Evolutionary conservation across 2,888 invertebrate genomes (phyloP).

Genomic region (Stenolophus ochropezus): DNA sequence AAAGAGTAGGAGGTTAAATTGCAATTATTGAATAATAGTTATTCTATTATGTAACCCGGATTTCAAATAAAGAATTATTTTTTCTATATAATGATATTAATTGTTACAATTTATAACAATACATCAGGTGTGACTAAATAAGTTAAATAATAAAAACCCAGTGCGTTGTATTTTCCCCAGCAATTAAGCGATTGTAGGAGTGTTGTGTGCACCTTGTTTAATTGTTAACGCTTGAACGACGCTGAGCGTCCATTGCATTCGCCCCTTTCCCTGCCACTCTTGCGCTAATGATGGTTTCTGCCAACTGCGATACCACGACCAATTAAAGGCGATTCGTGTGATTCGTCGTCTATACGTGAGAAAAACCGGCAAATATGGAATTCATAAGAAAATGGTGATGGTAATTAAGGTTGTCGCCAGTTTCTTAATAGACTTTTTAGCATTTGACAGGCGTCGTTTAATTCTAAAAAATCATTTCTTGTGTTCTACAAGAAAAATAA

Average conservation of each 20-base stretch:
- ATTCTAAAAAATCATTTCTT: too few species aligned
- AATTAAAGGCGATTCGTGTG: constrained; percentile 25
- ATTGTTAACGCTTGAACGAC: constrained; percentile 35
- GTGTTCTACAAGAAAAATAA: too few species aligned
- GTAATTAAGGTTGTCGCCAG: neutral
- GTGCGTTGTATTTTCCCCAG: neutral
- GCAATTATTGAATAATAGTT: too few species aligned
- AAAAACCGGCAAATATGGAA: neutral
- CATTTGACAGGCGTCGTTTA: neutral
- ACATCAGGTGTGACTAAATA: neutral
- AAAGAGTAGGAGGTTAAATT: too few species aligned
- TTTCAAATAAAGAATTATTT: too few species aligned
- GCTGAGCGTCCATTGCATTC: neutral
- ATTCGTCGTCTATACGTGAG: neutral
- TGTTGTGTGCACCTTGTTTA: constrained; percentile 1
- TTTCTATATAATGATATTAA: too few species aligned
- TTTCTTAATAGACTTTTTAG: neutral
- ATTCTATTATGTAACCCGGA: too few species aligned
- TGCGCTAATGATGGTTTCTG: constrained; percentile 28
- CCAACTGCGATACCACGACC: constrained; percentile 26
- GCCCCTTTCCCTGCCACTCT: neutral
- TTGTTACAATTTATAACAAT: neutral
- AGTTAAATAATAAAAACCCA: neutral
- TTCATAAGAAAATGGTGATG: neutral
- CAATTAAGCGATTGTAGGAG: constrained; percentile 14